Evolutionary conservation across 2,888 invertebrate species (phyloP).

Genomic region (Nycteola revayana): DNA sequence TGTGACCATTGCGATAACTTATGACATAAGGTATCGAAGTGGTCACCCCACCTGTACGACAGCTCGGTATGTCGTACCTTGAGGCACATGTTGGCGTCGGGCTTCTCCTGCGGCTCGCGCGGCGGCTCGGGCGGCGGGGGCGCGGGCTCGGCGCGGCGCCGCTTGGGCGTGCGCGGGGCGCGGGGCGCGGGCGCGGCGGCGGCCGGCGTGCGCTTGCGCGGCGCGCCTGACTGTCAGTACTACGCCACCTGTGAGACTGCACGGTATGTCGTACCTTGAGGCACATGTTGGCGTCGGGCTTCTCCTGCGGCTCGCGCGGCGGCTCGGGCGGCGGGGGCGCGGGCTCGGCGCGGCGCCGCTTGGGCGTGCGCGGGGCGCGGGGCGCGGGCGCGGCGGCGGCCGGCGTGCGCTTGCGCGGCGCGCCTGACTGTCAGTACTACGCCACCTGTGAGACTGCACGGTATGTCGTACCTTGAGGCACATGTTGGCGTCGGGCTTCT

Average conservation of each 20-base stretch:
- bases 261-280: slow-evolving; percentile 80
- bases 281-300: slow-evolving; percentile 93
- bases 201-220: not conserved
- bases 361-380: slow-evolving; percentile 19
- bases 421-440: not conserved
- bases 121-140: slow-evolving; percentile 82
- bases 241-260: too few relatives aligned
- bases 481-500: slow-evolving; percentile 93
- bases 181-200: not conserved
- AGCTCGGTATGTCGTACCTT: slow-evolving; percentile 72
- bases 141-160: slow-evolving; percentile 52
- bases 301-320: slow-evolving; percentile 86
- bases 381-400: not conserved
- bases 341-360: slow-evolving; percentile 51
- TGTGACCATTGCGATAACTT: too few relatives aligned
- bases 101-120: slow-evolving; percentile 88
- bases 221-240: not conserved
- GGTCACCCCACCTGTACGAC: too few relatives aligned
- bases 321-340: slow-evolving; percentile 80
- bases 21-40: too few relatives aligned
- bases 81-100: slow-evolving; percentile 92
- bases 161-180: slow-evolving; percentile 31
- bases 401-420: not conserved
- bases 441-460: too few relatives aligned
- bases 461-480: slow-evolving; percentile 88